Evolutionary conservation across 2,888 invertebrate species (phyloP).

Genomic region (Chrysolina oricalcia): DNA sequence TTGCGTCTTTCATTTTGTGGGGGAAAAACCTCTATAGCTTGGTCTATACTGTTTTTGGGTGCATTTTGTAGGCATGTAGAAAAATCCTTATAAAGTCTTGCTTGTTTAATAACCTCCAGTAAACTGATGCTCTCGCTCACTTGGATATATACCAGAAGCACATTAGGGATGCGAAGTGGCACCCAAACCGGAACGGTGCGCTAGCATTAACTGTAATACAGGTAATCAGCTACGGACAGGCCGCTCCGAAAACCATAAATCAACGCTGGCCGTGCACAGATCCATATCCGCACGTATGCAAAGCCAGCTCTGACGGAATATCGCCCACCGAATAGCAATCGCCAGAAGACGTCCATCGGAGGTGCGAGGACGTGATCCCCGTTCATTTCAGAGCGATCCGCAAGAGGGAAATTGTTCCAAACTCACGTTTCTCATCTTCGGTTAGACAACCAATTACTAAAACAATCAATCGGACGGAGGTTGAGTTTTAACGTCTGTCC

Average conservation of each 20-base stretch:
- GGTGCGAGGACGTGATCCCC: neutral
- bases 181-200: constrained; percentile 14
- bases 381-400: neutral
- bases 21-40: no score
- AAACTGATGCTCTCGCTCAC: neutral
- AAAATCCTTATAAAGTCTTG: no score
- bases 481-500: no score
- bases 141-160: neutral
- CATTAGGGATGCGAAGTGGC: constrained; percentile 8
- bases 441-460: no score
- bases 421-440: no score
- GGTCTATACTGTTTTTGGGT: no score
- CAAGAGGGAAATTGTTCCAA: neutral
- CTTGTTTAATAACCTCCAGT: neutral
- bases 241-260: constrained; percentile 32
- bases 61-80: no score
- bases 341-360: constrained; percentile 5
- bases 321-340: constrained; percentile 40
- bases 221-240: constrained; percentile 37
- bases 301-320: constrained; percentile 38
- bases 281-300: constrained; percentile 43
- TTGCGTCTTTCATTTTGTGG: no score
- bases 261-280: constrained; percentile 39
- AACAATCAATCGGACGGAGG: no score
- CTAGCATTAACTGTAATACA: constrained; percentile 23